These are phyloP conservation scores for Apotomis betuletana DNA, from an alignment of 2,888 invertebrate genomes.

Conservation along the genomic window DNA sequence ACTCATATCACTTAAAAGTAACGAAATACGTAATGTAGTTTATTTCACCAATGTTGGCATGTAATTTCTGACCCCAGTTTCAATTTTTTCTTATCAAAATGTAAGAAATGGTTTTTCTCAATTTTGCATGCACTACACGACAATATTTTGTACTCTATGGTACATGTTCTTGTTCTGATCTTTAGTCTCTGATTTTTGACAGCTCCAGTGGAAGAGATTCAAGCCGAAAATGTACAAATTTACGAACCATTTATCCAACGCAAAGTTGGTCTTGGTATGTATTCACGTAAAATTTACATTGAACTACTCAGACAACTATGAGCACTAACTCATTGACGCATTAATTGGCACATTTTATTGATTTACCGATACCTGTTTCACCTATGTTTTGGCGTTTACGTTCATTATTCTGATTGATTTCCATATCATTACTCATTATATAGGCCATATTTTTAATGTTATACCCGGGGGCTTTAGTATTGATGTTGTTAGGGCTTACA, in stretches of 20 bases:
- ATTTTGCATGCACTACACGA: not conserved
- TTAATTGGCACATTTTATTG: constrained; percentile 19
- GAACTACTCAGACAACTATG: not conserved
- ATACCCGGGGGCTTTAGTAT: constrained; percentile 51
- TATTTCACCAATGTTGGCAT: no score
- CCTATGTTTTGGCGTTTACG: constrained; percentile 52
- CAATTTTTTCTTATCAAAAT: not conserved
- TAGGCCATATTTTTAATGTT: constrained; percentile 5
- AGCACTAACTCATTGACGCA: not conserved
- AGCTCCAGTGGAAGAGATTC: constrained; percentile 69
- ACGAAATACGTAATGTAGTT: not conserved
- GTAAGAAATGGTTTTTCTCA: not conserved
- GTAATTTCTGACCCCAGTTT: not conserved
- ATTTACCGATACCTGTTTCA: constrained; percentile 25
- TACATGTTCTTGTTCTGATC: constrained; percentile 40
- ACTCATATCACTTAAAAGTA: no score
- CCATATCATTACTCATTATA: constrained; percentile 2
- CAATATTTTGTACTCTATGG: constrained; percentile 45
- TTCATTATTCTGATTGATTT: constrained; percentile 25
- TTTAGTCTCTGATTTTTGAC: constrained; percentile 72
- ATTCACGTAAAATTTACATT: constrained; percentile 38
- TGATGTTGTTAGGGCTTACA: constrained; percentile 75
- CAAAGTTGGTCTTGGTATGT: constrained; percentile 75
- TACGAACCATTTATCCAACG: constrained; percentile 71
- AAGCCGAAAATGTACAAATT: constrained; percentile 81